These are phyloP conservation scores for Dicrurus megarhynchus DNA, from an alignment of 2,113 vertebrate genomes.

Conservation along the genomic window DNA sequence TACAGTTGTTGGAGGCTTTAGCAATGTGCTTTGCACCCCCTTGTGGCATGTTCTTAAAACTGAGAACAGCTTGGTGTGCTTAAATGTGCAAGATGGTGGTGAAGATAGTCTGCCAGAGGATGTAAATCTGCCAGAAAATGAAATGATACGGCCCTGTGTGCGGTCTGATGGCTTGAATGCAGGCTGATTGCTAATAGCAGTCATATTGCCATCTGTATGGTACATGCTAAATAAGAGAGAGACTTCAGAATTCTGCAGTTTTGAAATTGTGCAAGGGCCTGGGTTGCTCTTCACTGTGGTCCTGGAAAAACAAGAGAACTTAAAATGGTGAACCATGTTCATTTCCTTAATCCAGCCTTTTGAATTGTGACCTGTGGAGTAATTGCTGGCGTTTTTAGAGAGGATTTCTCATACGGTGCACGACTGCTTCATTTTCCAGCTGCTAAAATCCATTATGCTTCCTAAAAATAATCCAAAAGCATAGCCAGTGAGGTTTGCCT, in stretches of 20 bases:
- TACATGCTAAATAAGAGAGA: not conserved
- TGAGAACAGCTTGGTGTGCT: not conserved
- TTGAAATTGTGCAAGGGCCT: not conserved
- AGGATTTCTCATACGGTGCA: not conserved
- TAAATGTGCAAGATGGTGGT: not conserved
- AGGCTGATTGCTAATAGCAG: not conserved
- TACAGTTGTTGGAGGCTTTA: not conserved
- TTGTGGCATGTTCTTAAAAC: conserved; percentile 12
- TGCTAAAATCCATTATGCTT: conserved; percentile 16
- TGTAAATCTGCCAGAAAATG: not conserved
- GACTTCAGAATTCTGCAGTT: not conserved
- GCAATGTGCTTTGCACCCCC: not conserved
- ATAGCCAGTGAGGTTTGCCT: not conserved
- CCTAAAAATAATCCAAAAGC: conserved; percentile 12
- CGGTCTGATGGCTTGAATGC: not conserved
- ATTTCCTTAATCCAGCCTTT: not conserved
- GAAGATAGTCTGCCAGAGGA: not conserved
- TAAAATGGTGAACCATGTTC: not conserved
- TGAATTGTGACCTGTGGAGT: not conserved
- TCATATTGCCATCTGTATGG: not conserved
- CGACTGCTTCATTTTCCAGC: not conserved
- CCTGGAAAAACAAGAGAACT: not conserved
- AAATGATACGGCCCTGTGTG: fast-evolving
- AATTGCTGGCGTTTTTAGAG: not conserved
- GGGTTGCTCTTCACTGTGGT: not conserved